Evolutionary conservation across 2,113 vertebrate genomes (phyloP).

Genomic region (Calcarius ornatus): DNA sequence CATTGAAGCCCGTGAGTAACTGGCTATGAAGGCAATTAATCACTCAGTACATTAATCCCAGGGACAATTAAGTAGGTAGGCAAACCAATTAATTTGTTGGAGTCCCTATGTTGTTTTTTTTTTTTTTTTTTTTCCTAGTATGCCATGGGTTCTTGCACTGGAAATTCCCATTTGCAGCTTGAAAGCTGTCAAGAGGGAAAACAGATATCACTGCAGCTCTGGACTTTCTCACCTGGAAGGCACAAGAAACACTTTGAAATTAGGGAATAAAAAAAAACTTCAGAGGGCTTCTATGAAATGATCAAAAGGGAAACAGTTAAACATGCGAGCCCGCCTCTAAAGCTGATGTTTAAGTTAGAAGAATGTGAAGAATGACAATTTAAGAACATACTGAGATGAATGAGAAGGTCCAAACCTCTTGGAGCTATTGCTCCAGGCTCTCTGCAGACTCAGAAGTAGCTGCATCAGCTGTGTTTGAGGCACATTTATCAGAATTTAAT

Average conservation of each 20-base stretch:
- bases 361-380: conserved; percentile 21
- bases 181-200: background rate
- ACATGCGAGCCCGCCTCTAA: background rate
- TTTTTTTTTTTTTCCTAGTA: background rate
- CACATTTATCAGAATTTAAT: conserved; percentile 4
- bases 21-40: conserved; percentile 24
- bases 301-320: conserved; percentile 33
- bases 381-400: conserved; percentile 7
- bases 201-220: background rate
- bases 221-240: conserved; percentile 26
- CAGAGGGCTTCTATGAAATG: background rate
- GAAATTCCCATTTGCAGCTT: background rate
- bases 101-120: background rate
- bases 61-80: background rate
- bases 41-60: background rate
- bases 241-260: conserved; percentile 35
- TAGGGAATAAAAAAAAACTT: conserved; percentile 34
- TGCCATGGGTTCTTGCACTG: background rate
- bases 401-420: background rate
- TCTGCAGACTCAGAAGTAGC: background rate
- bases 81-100: background rate
- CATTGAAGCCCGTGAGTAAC: background rate
- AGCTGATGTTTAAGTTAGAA: background rate
- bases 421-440: background rate
- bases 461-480: background rate